Evolutionary conservation across 2,888 invertebrate species (phyloP).

Genomic region (Lutraria lutraria): DNA sequence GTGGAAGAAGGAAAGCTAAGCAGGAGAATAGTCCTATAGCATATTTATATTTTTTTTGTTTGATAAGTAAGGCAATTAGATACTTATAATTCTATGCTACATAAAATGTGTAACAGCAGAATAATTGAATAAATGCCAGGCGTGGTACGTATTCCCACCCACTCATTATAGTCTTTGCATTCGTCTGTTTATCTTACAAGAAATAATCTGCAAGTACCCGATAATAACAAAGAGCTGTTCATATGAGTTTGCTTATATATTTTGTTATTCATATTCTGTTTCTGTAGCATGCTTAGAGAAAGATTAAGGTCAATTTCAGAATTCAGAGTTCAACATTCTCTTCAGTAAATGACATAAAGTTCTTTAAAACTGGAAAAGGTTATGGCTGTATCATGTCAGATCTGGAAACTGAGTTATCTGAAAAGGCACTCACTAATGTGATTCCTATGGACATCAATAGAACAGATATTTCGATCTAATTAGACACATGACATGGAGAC

Average conservation of each 20-base stretch:
- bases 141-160: slow-evolving; percentile 13
- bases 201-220: not conserved
- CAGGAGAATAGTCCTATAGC: not conserved
- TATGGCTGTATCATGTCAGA: not conserved
- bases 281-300: not conserved
- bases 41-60: not conserved
- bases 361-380: not conserved
- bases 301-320: not conserved
- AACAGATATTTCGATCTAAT: too few relatives aligned
- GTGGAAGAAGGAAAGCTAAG: not conserved
- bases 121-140: not conserved
- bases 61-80: not conserved
- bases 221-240: not conserved
- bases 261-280: not conserved
- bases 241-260: not conserved
- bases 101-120: not conserved
- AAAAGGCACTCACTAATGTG: too few relatives aligned
- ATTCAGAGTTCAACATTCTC: not conserved
- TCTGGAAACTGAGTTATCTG: too few relatives aligned
- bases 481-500: too few relatives aligned
- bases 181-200: not conserved
- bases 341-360: not conserved
- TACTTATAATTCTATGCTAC: slow-evolving; percentile 7
- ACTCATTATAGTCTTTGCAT: slow-evolving; percentile 7
- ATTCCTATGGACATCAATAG: too few relatives aligned